Base-by-base conservation (phyloP, 2,797 vertebrate genomes). In the Trachurus trachurus region DNA sequence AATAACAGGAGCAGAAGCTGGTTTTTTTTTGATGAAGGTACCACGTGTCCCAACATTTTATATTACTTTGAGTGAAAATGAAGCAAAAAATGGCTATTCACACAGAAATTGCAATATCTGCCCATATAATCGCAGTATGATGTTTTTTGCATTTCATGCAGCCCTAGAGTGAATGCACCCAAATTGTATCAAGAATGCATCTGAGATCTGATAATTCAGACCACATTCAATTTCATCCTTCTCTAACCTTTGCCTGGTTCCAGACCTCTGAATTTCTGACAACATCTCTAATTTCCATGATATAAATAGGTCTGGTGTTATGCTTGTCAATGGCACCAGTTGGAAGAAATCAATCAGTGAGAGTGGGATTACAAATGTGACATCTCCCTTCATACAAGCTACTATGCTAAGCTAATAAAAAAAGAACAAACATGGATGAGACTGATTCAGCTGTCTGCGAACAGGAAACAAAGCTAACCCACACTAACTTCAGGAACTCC, bases 371-470 rank as follows among this genome's bases (percentile, higher is more conserved):
- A 26, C 22, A 11, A 26, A 44, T 29, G 13, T 9, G 59, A 21
- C 19, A 1, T 2, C 29, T 68, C 83, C 1, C 45, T 16, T 50
- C 53, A 22, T 4, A 34, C 9, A 37, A 45, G 26, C 19, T 63
- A 16, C 39, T 53, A 39, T 15, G 26, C 37, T 66, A 26, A 9
- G 47, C 19, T 42, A 3, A 53, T 70, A 29, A 62, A 22, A 22
- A 60, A 61, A 61, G 8, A 79, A 12, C 13, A 68, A 68, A 21
- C n/a, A 8, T 44, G 34, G 16, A 57, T 26, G 59, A 13, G 39
- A 6, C 4, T 7, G 17, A 37, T 29, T 22, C 4, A 49, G 31
- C 57, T 57, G 47, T 12, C 9, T 4, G 34, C 12, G n/a, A 16
- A 21, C 17, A 60, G 10, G 22, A 60, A 12, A 37, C 34, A 37